Percentiles rank a stretch among this genome's conserved stretches.
phyloP scores from a whole-genome alignment of 2,888 invertebrate species.

The Belgica antarctica region DNA sequence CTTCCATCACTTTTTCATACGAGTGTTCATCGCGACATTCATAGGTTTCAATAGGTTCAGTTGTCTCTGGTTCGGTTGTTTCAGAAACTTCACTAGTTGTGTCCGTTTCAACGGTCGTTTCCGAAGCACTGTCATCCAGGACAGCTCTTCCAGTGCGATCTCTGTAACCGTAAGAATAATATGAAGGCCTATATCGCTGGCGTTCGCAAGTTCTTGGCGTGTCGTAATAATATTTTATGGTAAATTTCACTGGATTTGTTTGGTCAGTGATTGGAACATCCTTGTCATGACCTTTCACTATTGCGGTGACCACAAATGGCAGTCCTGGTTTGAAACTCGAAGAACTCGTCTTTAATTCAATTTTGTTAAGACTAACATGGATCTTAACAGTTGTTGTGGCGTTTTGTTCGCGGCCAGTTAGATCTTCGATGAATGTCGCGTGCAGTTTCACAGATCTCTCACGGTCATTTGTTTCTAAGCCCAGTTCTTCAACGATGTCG shows the following conservation, averaged over 20 bases:
- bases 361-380: slow-evolving; percentile 72
- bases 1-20: background rate
- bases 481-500: slow-evolving; percentile 70
- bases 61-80: background rate
- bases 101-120: background rate
- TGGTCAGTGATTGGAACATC: slow-evolving; percentile 63
- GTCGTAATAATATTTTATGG: background rate
- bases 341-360: slow-evolving; percentile 75
- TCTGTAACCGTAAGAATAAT: background rate
- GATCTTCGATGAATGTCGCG: slow-evolving; percentile 84
- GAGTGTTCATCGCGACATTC: background rate
- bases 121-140: background rate
- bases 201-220: background rate
- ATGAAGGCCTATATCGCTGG: background rate
- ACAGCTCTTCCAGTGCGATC: background rate
- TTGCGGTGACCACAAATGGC: slow-evolving; percentile 74
- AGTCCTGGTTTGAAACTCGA: slow-evolving; percentile 86
- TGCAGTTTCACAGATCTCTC: slow-evolving; percentile 69
- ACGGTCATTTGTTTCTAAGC: slow-evolving; percentile 78
- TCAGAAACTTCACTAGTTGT: background rate
- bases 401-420: slow-evolving; percentile 84
- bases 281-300: slow-evolving; percentile 66
- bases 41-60: background rate
- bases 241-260: slow-evolving; percentile 59
- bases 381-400: slow-evolving; percentile 69